Evolutionary conservation across 2,113 vertebrate species (phyloP).

Genomic region (Percopsis transmontana): DNA sequence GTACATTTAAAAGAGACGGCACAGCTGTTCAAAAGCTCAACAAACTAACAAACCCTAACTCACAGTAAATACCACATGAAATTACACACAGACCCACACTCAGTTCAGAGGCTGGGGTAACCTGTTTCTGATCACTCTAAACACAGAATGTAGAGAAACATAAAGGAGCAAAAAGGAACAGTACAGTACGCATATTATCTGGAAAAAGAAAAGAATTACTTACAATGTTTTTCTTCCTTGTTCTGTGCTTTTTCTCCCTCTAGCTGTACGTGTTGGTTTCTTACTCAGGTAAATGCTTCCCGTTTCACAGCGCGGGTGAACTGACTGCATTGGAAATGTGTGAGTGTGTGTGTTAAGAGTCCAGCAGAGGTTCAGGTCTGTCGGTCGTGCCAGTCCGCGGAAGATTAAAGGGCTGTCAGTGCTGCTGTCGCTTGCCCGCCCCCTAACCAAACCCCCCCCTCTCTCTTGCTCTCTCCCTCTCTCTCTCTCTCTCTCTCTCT

Average conservation of each 20-base stretch:
- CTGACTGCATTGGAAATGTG: not conserved
- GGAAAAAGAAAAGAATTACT: no score
- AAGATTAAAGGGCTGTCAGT: conserved; percentile 38
- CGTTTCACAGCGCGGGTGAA: conserved; percentile 27
- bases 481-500: conserved; percentile 24
- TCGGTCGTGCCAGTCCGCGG: conserved; percentile 26
- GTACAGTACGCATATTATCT: no score
- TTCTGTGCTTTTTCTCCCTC: conserved; percentile 21
- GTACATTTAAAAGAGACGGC: conserved; percentile 52
- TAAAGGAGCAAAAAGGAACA: not conserved
- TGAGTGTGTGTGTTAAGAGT: conserved; percentile 23
- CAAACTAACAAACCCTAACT: not conserved
- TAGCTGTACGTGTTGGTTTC: conserved; percentile 9
- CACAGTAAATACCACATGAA: conserved; percentile 4
- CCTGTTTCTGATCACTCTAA: not conserved
- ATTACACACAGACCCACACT: not conserved
- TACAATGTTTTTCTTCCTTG: conserved; percentile 22
- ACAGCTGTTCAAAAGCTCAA: conserved; percentile 3
- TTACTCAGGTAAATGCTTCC: conserved; percentile 47
- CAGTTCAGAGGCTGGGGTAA: not conserved
- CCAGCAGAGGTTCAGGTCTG: conserved; percentile 54
- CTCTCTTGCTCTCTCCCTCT: not conserved
- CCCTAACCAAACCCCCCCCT: not conserved
- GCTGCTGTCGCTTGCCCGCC: conserved; percentile 1
- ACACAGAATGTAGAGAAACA: conserved; percentile 47